phyloP scores from a whole-genome alignment of 2,113 vertebrate species.

The Phyllopteryx taeniolatus region DNA sequence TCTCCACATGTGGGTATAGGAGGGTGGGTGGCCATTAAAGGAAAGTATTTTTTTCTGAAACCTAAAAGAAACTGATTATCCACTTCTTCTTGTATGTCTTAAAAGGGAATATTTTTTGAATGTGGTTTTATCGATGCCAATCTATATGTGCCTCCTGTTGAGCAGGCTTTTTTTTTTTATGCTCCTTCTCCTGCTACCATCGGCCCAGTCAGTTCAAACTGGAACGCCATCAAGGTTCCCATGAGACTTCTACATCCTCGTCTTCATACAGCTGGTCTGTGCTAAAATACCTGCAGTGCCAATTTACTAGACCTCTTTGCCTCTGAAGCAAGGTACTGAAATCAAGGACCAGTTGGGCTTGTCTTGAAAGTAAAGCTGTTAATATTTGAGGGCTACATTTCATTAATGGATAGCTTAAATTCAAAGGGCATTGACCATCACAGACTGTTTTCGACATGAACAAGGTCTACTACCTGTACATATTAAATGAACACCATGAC shows the following conservation, averaged over 20 bases:
- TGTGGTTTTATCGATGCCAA: neutral
- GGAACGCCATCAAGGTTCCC: neutral
- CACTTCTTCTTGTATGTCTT: neutral
- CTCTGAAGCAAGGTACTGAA: neutral
- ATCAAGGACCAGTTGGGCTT: neutral
- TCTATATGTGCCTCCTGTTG: neutral
- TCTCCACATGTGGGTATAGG: slow-evolving; percentile 1
- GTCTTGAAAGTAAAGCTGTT: slow-evolving; percentile 5
- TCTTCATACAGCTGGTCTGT: neutral
- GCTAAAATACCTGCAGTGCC: neutral
- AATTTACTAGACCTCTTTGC: neutral
- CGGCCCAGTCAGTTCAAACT: neutral
- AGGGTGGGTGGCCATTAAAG: neutral
- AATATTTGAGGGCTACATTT: slow-evolving; percentile 1
- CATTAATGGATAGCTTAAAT: slow-evolving; percentile 1
- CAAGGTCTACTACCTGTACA: neutral
- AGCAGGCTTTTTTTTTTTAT: neutral
- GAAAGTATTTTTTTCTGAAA: no score
- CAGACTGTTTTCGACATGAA: neutral
- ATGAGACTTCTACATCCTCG: neutral
- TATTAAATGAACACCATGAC: slow-evolving; percentile 1
- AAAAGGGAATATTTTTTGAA: neutral
- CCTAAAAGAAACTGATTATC: neutral
- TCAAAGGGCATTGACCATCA: slow-evolving; percentile 5
- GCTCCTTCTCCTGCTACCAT: neutral